Evolutionary conservation across 2,888 invertebrate genomes (phyloP).

Genomic region (Parelbella ahira): DNA sequence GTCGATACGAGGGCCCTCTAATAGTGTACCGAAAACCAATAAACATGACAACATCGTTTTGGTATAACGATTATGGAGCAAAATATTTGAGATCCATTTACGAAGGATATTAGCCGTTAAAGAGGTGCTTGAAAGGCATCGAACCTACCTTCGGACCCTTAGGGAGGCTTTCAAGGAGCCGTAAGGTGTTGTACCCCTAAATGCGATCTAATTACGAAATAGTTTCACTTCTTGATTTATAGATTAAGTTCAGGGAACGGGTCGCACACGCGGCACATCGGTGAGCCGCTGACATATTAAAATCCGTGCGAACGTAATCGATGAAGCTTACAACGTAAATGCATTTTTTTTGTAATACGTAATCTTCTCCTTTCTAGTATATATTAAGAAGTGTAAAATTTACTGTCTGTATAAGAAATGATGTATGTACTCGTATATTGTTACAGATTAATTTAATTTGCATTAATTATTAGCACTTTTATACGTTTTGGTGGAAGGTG

Average conservation of each 20-base stretch:
- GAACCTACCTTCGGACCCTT: conserved; percentile 74
- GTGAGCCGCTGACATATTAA: conserved; percentile 66
- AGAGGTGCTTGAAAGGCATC: conserved; percentile 76
- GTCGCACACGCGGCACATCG: conserved; percentile 66
- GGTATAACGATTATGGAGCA: conserved; percentile 60
- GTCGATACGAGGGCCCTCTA: conserved; percentile 29
- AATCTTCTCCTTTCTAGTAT: too few relatives aligned
- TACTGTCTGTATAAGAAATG: too few relatives aligned
- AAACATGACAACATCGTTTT: conserved; percentile 65
- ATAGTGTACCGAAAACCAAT: conserved; percentile 49
- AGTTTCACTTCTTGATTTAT: conserved; percentile 82
- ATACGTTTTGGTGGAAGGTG: too few relatives aligned
- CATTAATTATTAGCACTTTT: too few relatives aligned
- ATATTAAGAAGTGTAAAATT: too few relatives aligned
- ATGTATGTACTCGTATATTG: too few relatives aligned
- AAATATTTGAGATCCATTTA: conserved; percentile 77
- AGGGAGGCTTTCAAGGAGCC: conserved; percentile 70
- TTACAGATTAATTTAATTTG: too few relatives aligned
- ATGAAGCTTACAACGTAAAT: conserved; percentile 30
- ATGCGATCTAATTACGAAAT: conserved; percentile 81
- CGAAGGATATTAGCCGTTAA: conserved; percentile 77
- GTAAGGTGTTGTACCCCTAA: conserved; percentile 77
- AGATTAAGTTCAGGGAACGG: conserved; percentile 71
- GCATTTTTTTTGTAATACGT: too few relatives aligned
- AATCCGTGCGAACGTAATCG: conserved; percentile 46